Percentiles rank a stretch among this genome's conserved stretches.
These are phyloP conservation scores for Thamnophis elegans DNA, from an alignment of 2,797 vertebrate genomes.

Conservation along the genomic window DNA sequence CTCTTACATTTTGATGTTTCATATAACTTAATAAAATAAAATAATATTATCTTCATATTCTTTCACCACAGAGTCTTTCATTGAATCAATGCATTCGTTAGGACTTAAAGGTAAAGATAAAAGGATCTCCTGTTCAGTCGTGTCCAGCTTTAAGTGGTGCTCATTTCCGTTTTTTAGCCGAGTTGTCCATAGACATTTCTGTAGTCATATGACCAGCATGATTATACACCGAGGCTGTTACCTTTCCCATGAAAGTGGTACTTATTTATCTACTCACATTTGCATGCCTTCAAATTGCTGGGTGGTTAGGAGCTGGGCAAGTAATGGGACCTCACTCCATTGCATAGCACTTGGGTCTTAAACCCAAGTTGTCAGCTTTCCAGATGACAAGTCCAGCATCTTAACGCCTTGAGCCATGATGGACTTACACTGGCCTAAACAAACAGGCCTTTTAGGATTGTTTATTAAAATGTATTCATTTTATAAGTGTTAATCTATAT, in stretches of 20 bases:
- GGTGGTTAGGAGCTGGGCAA: not conserved
- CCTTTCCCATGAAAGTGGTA: not conserved
- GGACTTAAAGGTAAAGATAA: not conserved
- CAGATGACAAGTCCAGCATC: not conserved
- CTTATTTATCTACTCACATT: not conserved
- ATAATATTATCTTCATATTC: not conserved
- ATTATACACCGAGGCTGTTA: not conserved
- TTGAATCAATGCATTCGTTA: not conserved
- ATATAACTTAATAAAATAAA: not conserved
- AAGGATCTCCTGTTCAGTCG: not conserved
- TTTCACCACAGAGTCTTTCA: not conserved
- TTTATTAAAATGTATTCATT: not conserved
- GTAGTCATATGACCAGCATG: no score
- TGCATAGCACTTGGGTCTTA: not conserved
- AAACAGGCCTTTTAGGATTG: not conserved
- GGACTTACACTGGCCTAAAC: not conserved
- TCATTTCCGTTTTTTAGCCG: not conserved
- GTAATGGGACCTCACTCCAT: not conserved
- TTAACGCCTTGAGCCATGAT: not conserved
- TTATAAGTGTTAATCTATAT: not conserved
- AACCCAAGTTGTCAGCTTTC: not conserved
- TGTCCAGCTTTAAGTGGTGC: not conserved
- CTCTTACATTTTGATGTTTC: not conserved
- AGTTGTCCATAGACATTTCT: not conserved
- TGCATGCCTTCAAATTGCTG: not conserved